These are phyloP conservation scores for Oreochromis niloticus DNA, from an alignment of 2,113 vertebrate genomes.

Conservation along the genomic window DNA sequence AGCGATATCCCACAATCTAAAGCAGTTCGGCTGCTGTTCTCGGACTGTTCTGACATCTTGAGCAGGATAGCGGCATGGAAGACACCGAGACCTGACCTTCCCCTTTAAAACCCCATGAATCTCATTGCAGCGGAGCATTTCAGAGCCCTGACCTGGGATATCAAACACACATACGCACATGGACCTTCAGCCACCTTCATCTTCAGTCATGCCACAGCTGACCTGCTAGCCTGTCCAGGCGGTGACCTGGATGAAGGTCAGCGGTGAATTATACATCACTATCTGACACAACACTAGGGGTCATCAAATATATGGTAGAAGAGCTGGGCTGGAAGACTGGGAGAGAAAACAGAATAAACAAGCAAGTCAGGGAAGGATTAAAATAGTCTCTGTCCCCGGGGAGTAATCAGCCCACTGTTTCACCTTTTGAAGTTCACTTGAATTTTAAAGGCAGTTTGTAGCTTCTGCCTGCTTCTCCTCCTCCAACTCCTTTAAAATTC, in stretches of 20 bases:
- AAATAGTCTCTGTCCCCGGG: background rate
- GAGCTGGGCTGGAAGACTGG: background rate
- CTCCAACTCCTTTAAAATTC: conserved; percentile 1
- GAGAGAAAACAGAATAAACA: background rate
- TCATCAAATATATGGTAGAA: background rate
- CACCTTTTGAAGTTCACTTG: conserved; percentile 21
- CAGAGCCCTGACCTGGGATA: conserved; percentile 14
- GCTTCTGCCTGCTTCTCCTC: background rate
- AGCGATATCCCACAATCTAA: background rate
- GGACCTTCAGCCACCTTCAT: conserved; percentile 10
- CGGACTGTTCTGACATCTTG: background rate
- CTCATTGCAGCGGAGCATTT: background rate
- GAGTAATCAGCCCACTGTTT: background rate
- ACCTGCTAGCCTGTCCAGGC: background rate
- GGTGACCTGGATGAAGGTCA: conserved; percentile 21
- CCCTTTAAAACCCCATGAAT: background rate
- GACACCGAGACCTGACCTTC: background rate
- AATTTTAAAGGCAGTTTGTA: conserved; percentile 8
- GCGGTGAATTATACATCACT: conserved; percentile 24
- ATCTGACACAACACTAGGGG: background rate
- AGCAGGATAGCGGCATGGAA: background rate
- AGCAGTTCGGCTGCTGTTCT: background rate
- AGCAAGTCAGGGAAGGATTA: background rate
- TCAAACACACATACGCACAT: background rate
- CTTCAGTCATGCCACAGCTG: background rate